These are phyloP conservation scores for Tethya wilhelma DNA, from an alignment of 37 sponge, comb jelly and placozoan species.

Conservation along the genomic window DNA sequence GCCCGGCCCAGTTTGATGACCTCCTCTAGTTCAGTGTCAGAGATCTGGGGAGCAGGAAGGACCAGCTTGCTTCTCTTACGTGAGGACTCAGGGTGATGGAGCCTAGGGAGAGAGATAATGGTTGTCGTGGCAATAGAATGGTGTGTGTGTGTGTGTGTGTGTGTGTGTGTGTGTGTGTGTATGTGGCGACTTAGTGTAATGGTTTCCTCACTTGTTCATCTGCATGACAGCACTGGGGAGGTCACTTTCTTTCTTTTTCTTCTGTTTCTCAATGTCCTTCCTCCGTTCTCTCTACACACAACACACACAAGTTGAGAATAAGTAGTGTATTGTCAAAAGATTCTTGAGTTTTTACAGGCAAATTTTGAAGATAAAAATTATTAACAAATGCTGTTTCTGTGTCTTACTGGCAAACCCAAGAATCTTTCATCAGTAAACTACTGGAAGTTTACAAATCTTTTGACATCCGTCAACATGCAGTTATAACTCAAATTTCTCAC, in stretches of 20 bases:
- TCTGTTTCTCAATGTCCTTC: slow-evolving; percentile 87
- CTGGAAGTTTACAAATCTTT: not conserved
- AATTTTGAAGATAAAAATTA: not conserved
- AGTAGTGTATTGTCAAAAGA: not conserved
- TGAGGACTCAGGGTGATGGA: not conserved
- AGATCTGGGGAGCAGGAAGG: slow-evolving; percentile 96
- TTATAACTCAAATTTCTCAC: too few relatives aligned
- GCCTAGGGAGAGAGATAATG: not conserved
- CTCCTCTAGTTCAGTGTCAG: slow-evolving; percentile 93
- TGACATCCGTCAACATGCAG: too few relatives aligned
- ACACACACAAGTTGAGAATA: not conserved
- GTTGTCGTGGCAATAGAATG: not conserved
- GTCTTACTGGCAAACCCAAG: not conserved
- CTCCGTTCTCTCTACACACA: slow-evolving; percentile 68
- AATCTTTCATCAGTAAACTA: not conserved
- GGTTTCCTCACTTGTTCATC: slow-evolving; percentile 70
- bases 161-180: not conserved
- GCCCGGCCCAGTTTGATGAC: slow-evolving; percentile 90
- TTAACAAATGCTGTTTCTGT: too few relatives aligned
- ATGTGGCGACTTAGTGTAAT: not conserved
- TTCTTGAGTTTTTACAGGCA: not conserved
- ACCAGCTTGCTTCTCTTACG: slow-evolving; percentile 94
- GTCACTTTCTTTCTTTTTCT: slow-evolving; percentile 86
- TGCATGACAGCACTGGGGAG: slow-evolving; percentile 82
- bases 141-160: not conserved